Evolutionary conservation across 2,888 invertebrate genomes (phyloP).

Genomic region (Drosophila cracens): DNA sequence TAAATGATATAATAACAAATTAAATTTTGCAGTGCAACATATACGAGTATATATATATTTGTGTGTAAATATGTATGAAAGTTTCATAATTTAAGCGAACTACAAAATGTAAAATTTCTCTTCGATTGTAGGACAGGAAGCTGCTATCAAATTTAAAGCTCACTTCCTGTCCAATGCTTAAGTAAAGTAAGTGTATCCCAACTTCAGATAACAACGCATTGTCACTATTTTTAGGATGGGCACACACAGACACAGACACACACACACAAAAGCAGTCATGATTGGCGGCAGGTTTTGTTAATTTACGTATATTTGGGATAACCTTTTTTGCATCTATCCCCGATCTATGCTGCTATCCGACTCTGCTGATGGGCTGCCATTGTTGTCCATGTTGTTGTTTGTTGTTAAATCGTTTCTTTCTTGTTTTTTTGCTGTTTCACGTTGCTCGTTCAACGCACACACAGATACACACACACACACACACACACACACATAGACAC

Average conservation of each 20-base stretch:
- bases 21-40: neutral
- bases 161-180: conserved; percentile 15
- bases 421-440: neutral
- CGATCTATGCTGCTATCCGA: conserved; percentile 25
- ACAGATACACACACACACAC: neutral
- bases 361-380: conserved; percentile 27
- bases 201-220: conserved; percentile 10
- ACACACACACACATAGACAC: neutral
- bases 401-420: conserved; percentile 6
- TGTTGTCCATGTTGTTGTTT: conserved; percentile 35
- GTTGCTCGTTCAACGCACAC: conserved; percentile 3
- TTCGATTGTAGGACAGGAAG: neutral
- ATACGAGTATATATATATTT: no score
- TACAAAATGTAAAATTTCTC: neutral
- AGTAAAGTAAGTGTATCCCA: conserved; percentile 26
- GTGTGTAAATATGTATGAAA: neutral
- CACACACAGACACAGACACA: neutral
- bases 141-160: neutral
- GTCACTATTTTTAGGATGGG: conserved; percentile 2
- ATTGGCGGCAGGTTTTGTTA: conserved; percentile 80
- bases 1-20: neutral
- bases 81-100: neutral
- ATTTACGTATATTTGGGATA: conserved; percentile 67
- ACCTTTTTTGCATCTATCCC: conserved; percentile 41
- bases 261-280: conserved; percentile 42